Evolutionary conservation across 2,797 vertebrate genomes (phyloP), one percentile per base, ranked within the genome.

Genomic region (Lithobates pipiens): DNA sequence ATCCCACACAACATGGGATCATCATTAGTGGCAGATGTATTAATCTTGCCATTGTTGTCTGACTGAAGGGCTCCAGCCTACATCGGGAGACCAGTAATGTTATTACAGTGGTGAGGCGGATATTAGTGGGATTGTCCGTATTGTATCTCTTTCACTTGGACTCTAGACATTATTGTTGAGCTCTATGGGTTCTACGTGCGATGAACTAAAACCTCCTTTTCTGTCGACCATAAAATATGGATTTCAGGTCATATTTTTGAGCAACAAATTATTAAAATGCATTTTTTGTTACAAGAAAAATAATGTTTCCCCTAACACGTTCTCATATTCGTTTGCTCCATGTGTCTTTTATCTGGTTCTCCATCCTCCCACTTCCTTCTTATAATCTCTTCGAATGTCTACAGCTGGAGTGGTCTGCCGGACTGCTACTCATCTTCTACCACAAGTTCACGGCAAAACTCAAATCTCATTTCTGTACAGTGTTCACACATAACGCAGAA

Each of bases 21-120:
- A 80, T 85, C 61, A 80, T 81, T 81, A 80, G 72, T 70, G 77
- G 63, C 72, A 85, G 84, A 85, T 85, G 78, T 76, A 85, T 81
- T 80, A 42, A 85, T 85, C 73, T 81, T 27, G 36, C 73, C 39
- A 80, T 73, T 80, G 84, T 69, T 85, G 77, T 85, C 72, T 80
- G 71, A 44, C 46, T 80, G 70, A 85, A 54, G 84, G 84, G 63
- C 72, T 85, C 84, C 70, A 69, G 70, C 44, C 32, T 75, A 16
- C 23, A 21, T 34, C 10, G 76, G 27, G 69, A 32, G 23, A 63
- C 77, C 21, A 42, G 54, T 50, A 46, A 36, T 13, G 46, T 42
- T 78, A 79, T 39, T 73, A 65, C 18, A 61, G n/a, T 6, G 46
- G 68, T 15, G 46, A 57, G 54, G 32, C 68, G 70, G 68, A 73